Percentiles rank a stretch among this genome's conserved stretches.
phyloP scores from a whole-genome alignment of 2,113 vertebrate species.

The Panthera leo region DNA sequence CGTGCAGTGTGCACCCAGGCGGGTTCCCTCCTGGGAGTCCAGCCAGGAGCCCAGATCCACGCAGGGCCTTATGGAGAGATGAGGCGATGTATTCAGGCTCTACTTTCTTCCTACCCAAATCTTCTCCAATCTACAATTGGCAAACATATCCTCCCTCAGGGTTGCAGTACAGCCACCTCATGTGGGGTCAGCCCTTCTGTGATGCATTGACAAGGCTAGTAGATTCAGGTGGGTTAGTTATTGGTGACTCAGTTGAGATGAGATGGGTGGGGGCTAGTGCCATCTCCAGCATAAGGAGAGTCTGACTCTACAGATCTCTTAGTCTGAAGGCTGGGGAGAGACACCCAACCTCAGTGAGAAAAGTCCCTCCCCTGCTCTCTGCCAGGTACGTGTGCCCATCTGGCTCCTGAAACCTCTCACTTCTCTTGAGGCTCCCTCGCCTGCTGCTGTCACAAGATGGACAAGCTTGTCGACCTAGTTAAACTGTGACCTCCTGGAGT shows the following conservation, averaged over 20 bases:
- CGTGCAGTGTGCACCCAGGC: slow-evolving; percentile 4
- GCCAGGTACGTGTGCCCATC: accelerated
- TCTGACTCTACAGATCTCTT: neutral
- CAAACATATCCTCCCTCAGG: slow-evolving; percentile 45
- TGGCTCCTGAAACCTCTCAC: neutral
- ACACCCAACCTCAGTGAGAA: neutral
- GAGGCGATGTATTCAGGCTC: slow-evolving; percentile 33
- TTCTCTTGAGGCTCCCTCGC: neutral
- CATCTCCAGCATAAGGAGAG: no score
- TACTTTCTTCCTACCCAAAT: slow-evolving; percentile 54
- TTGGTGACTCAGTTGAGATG: no score
- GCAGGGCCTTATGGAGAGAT: slow-evolving; percentile 50
- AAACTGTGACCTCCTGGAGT: neutral
- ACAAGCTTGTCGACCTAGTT: neutral
- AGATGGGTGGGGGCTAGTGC: no score
- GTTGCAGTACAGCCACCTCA: slow-evolving; percentile 9
- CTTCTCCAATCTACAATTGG: slow-evolving; percentile 43
- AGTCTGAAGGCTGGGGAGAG: neutral
- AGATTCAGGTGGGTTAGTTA: neutral
- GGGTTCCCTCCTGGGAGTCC: slow-evolving; percentile 46
- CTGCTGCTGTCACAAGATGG: neutral
- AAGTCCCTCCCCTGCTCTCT: neutral
- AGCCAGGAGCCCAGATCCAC: slow-evolving; percentile 38
- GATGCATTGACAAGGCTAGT: neutral
- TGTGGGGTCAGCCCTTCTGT: neutral